Evolutionary conservation across 2,888 invertebrate genomes (phyloP).

Genomic region (Acanthopleura granulata): DNA sequence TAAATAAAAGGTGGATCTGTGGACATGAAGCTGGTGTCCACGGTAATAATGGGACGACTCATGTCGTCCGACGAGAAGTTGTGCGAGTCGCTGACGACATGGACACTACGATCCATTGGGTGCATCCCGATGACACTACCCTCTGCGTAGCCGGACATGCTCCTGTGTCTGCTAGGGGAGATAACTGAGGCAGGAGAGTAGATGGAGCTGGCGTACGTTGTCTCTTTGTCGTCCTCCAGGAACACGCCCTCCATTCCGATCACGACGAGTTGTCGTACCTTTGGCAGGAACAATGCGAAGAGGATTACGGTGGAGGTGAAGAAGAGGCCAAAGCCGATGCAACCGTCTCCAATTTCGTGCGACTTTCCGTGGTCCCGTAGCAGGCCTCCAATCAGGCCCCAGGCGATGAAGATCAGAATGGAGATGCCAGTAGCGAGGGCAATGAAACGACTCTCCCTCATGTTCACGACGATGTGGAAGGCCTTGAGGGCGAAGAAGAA

Average conservation of each 20-base stretch:
- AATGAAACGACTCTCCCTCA: conserved; percentile 90
- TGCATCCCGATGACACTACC: conserved; percentile 20
- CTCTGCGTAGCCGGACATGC: conserved; percentile 26
- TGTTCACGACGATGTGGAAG: conserved; percentile 86
- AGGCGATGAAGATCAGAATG: conserved; percentile 76
- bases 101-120: background rate
- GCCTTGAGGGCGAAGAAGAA: conserved; percentile 86
- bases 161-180: conserved; percentile 21
- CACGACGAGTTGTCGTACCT: conserved; percentile 87
- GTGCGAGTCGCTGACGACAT: background rate
- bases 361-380: conserved; percentile 31
- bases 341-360: conserved; percentile 70
- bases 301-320: conserved; percentile 86
- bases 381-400: conserved; percentile 75
- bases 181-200: background rate
- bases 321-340: conserved; percentile 88
- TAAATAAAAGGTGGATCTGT: background rate
- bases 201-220: background rate
- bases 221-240: conserved; percentile 28
- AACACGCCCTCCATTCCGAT: conserved; percentile 83
- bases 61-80: conserved; percentile 10
- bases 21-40: conserved; percentile 8
- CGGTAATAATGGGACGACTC: background rate
- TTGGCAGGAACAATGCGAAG: conserved; percentile 91
- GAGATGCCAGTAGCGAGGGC: conserved; percentile 86